A percentile compares a stretch with the other conserved stretches of the same genome.
Conservation (phyloP, 2,888 invertebrate species). For the Mesorhabditis sp. region DNA sequence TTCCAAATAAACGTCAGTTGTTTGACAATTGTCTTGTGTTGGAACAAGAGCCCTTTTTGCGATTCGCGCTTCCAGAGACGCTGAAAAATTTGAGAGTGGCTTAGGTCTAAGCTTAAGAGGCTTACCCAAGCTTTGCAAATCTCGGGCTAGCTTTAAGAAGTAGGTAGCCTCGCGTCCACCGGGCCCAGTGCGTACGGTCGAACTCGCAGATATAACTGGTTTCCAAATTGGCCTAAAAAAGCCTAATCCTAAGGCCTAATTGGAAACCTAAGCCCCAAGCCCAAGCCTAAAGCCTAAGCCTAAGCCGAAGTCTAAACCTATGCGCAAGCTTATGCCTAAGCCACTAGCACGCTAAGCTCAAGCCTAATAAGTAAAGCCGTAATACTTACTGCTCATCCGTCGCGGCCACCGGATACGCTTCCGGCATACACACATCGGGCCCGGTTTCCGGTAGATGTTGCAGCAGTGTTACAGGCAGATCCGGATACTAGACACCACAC, state of each 20-base stretch:
- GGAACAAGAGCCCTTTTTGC: not conserved
- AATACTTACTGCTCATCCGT: not conserved
- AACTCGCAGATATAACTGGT: not conserved
- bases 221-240: not conserved
- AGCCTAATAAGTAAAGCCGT: too few relatives aligned
- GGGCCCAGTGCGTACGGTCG: not conserved
- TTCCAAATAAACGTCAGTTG: not conserved
- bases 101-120: not conserved
- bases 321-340: too few relatives aligned
- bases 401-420: not conserved
- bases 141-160: not conserved
- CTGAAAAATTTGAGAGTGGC: not conserved
- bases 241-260: too few relatives aligned
- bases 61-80: not conserved
- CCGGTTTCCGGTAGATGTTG: not conserved
- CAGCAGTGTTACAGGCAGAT: not conserved
- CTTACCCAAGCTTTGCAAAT: not conserved
- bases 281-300: too few relatives aligned
- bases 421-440: not conserved
- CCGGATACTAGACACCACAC: not conserved
- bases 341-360: too few relatives aligned
- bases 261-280: too few relatives aligned
- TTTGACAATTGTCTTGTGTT: not conserved
- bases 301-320: too few relatives aligned
- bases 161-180: conserved; percentile 2